Conservation (phyloP, 2,797 vertebrate species). For the Cyclura pinguis region DNA sequence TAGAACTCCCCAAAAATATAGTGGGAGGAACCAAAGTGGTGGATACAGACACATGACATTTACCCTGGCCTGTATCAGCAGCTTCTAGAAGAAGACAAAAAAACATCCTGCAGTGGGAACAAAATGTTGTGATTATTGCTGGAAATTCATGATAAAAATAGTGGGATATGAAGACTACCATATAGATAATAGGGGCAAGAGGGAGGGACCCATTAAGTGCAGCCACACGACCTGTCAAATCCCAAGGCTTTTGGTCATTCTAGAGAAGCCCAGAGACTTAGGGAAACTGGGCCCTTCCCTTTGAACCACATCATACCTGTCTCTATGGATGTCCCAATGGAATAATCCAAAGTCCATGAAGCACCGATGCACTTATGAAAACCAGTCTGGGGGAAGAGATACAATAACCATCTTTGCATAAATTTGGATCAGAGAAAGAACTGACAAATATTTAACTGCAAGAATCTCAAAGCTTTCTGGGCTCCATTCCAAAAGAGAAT, state of each 20-base stretch:
- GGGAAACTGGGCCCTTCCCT: neutral
- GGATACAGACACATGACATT: no score
- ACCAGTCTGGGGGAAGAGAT: conserved; percentile 36
- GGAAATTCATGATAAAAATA: no score
- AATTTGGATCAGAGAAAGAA: conserved; percentile 39
- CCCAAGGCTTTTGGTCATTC: neutral
- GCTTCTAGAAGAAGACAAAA: no score
- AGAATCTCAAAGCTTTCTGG: conserved; percentile 47
- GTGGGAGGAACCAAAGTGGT: no score
- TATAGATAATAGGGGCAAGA: no score
- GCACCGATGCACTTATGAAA: conserved; percentile 45
- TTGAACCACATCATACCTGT: neutral
- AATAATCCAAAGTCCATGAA: conserved; percentile 37
- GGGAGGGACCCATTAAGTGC: no score
- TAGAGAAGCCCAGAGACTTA: conserved; percentile 1
- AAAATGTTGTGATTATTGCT: no score
- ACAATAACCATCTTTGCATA: conserved; percentile 45
- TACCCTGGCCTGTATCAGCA: no score
- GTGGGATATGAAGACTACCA: no score
- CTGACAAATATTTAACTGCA: conserved; percentile 50
- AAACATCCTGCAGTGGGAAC: no score
- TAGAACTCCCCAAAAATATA: no score
- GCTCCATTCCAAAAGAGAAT: conserved; percentile 39
- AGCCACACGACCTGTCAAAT: no score
- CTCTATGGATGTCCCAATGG: neutral